phyloP scores from a whole-genome alignment of 2,888 invertebrate species.

The Thysanoteuthis rhombus region DNA sequence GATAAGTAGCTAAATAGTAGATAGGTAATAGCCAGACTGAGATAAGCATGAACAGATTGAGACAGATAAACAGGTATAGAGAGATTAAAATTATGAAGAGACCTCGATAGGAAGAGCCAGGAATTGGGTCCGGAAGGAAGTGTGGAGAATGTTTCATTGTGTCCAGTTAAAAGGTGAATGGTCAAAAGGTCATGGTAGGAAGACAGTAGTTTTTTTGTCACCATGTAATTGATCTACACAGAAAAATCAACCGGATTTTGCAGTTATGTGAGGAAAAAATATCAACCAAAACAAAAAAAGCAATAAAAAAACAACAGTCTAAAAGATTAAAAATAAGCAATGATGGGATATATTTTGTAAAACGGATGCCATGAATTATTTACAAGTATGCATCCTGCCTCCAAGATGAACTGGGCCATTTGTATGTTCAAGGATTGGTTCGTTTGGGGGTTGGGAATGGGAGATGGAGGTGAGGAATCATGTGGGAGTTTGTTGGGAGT shows the following conservation, averaged over 20 bases:
- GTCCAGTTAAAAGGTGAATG: neutral
- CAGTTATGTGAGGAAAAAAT: neutral
- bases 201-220: conserved; percentile 12
- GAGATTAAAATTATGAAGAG: too few species aligned
- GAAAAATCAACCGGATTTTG: neutral
- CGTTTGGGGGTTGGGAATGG: neutral
- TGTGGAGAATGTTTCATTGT: neutral
- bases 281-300: neutral
- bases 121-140: neutral
- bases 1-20: too few species aligned
- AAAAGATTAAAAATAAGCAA: neutral
- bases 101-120: neutral
- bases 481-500: neutral
- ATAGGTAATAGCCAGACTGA: neutral
- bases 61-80: too few species aligned
- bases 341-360: neutral
- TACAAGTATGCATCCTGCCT: neutral
- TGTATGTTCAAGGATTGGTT: neutral
- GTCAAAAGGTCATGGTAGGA: neutral
- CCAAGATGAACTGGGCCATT: neutral
- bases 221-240: neutral
- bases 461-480: neutral
- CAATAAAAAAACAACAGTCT: neutral
- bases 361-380: conserved; percentile 12
- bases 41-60: too few species aligned